Evolutionary conservation across 1,140 invertebrate species (phyloP).

Genomic region (Apolygus lucorum): DNA sequence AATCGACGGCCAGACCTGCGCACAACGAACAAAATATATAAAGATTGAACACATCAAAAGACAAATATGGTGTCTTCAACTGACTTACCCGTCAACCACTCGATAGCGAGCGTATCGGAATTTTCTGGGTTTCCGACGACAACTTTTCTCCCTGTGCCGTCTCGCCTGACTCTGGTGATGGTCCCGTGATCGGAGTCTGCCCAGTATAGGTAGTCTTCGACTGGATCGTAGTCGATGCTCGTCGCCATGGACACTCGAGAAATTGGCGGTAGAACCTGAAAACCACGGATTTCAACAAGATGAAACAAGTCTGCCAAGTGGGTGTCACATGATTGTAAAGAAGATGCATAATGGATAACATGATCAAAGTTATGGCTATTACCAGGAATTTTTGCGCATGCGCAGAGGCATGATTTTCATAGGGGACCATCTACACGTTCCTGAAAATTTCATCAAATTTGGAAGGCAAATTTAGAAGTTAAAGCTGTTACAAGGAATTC

Average conservation of each 20-base stretch:
- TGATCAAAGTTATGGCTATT: no score
- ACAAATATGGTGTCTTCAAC: constrained; percentile 24
- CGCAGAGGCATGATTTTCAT: no score
- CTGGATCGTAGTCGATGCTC: constrained; percentile 67
- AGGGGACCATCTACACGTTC: no score
- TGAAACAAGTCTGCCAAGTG: no score
- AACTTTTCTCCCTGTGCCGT: constrained; percentile 58
- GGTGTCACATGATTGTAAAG: no score
- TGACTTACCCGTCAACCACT: constrained; percentile 52
- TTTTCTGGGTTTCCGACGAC: constrained; percentile 48
- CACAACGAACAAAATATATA: constrained; percentile 29
- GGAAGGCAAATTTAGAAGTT: no score
- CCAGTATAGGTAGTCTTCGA: constrained; percentile 66
- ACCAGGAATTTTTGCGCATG: no score
- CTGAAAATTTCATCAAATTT: no score
- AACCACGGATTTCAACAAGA: no score
- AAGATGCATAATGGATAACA: no score
- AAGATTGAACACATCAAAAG: constrained; percentile 6
- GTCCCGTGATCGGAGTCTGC: constrained; percentile 64
- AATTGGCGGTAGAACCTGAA: constrained; percentile 68
- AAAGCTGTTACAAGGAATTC: no score
- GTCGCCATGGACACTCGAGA: constrained; percentile 65
- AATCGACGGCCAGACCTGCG: constrained; percentile 43
- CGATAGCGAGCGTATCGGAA: constrained; percentile 50
- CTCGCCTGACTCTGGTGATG: constrained; percentile 64